phyloP scores from a whole-genome alignment of 2,888 invertebrate genomes.

The Eupithecia dodoneata region DNA sequence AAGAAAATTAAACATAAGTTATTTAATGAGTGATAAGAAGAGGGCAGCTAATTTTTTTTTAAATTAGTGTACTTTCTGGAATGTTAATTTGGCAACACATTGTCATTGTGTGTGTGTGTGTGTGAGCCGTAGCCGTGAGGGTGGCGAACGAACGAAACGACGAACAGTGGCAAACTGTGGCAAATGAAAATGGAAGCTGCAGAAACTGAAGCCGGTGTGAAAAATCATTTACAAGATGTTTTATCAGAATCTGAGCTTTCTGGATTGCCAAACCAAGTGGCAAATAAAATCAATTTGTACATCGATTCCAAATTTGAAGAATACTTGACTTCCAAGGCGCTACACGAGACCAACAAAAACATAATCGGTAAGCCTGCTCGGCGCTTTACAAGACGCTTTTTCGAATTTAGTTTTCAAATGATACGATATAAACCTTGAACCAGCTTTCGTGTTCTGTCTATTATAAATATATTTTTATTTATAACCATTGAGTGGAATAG shows the following conservation, averaged over 20 bases:
- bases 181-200: slow-evolving; percentile 74
- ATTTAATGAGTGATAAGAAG: too few relatives aligned
- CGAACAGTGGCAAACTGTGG: too few relatives aligned
- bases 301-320: slow-evolving; percentile 87
- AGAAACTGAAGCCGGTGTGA: slow-evolving; percentile 71
- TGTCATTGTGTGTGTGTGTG: slow-evolving; percentile 33
- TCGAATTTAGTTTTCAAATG: slow-evolving; percentile 15
- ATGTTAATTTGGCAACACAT: not conserved
- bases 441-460: not conserved
- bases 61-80: not conserved
- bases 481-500: not conserved
- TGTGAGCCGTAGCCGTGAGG: too few relatives aligned
- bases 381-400: slow-evolving; percentile 54
- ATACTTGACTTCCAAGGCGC: slow-evolving; percentile 88
- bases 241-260: slow-evolving; percentile 73
- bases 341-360: slow-evolving; percentile 87
- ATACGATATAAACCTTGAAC: not conserved
- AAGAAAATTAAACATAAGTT: too few relatives aligned
- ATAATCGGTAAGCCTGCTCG: slow-evolving; percentile 82
- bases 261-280: slow-evolving; percentile 63
- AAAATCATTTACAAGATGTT: slow-evolving; percentile 77
- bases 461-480: not conserved
- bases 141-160: too few relatives aligned
- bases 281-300: slow-evolving; percentile 85
- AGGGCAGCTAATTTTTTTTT: too few relatives aligned